Evolutionary conservation across 2,888 invertebrate genomes (phyloP).

Genomic region (Pollenia labialis): DNA sequence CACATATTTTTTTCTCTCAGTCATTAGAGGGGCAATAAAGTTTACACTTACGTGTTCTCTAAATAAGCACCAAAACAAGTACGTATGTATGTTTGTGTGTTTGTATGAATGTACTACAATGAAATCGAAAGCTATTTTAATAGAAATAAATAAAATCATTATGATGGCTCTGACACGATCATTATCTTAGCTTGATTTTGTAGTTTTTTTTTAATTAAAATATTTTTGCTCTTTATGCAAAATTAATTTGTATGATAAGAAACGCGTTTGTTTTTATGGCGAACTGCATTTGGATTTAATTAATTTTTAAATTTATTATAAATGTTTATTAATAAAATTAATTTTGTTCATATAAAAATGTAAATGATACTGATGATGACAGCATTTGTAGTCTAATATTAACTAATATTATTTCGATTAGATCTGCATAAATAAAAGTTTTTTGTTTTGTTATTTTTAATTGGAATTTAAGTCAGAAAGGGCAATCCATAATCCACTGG

Average conservation of each 20-base stretch:
- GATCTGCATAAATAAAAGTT: too few relatives aligned
- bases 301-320: not conserved
- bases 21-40: not conserved
- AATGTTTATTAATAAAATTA: not conserved
- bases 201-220: not conserved
- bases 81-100: too few relatives aligned
- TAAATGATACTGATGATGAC: not conserved
- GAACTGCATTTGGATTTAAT: not conserved
- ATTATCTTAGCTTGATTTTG: not conserved
- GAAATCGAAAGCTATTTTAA: slow-evolving; percentile 35
- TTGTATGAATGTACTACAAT: not conserved
- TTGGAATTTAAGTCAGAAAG: too few relatives aligned
- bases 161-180: not conserved
- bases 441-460: too few relatives aligned
- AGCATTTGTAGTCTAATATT: not conserved
- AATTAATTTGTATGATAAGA: not conserved
- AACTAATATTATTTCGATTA: not conserved
- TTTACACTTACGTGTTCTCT: slow-evolving; percentile 1
- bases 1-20: too few relatives aligned
- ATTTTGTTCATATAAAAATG: not conserved
- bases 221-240: not conserved
- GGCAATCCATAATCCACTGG: too few relatives aligned
- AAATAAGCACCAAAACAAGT: not conserved
- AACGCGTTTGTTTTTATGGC: not conserved
- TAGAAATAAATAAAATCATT: not conserved